Base-by-base conservation (phyloP, 92 coral and sea anemone species). In the Desmophyllum pertusum region DNA sequence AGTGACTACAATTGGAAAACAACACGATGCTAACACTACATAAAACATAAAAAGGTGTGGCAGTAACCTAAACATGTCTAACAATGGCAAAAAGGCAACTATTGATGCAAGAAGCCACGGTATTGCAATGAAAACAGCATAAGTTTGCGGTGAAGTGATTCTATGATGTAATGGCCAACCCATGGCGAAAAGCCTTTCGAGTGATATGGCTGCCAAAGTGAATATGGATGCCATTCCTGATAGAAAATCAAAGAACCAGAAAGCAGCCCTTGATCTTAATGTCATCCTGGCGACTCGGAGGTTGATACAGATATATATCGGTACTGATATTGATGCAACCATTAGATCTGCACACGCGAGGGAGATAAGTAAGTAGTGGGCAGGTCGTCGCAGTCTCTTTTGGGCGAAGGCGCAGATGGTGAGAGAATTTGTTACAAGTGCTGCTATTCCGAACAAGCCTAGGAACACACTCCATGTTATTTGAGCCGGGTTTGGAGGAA, bases 91-190 rank as follows among this genome's bases (percentile, higher is more conserved):
- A 51, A 45, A 51, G 13, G 92, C 86, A 18, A 89, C 78, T 33
- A 77, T 7, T 6, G 70, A 73, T 15, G 85, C 80, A 17, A 79
- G 71, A 46, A 84, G 27, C 92, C 92, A 89, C 27, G 81, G 86
- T 5, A 82, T 17, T 37, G 71, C 39, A 21, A 85, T 52, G 7
- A 78, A 73, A 62, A 67, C 41, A 33, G 75, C 75, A 62, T 88
- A 88, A 25, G 62, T 74, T 33, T 74, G 80, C 40, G 68, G 67
- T 43, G 89, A 51, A 74, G 86, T 79, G 39, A 48, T 62, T 10
- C 92, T 88, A 77, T 89, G 92, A 89, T 83, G 89, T 57, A 89
- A 79, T 21, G 92, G 92, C 88, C 88, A 89, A 0, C 81, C 89
- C 37, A 88, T 89, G 38, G 92, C 92, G 74, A 66, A 80, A 64